A percentile compares a stretch with the other conserved stretches of the same genome.
These are phyloP conservation scores for Donacobius atricapilla DNA, from an alignment of 2,113 vertebrate genomes.

Conservation along the genomic window DNA sequence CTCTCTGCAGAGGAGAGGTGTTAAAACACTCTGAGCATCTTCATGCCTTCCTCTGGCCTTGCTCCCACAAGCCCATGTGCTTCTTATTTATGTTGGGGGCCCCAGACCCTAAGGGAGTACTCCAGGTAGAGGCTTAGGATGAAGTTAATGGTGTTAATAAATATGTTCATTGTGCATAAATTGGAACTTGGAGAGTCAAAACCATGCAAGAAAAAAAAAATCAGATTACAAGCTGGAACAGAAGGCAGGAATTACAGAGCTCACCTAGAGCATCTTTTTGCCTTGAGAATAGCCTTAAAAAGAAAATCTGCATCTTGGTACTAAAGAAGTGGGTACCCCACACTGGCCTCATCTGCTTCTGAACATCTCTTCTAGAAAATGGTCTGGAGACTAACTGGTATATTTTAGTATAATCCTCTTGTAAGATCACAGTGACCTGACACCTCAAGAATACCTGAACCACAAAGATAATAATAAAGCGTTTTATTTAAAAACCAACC, in stretches of 20 bases:
- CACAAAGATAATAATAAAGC: neutral
- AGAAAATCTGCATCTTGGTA: neutral
- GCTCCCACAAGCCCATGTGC: neutral
- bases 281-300: neutral
- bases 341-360: neutral
- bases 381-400: neutral
- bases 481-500: neutral
- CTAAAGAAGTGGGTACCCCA: neutral
- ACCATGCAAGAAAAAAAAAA: neutral
- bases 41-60: neutral
- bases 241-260: neutral
- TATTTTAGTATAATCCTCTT: neutral
- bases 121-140: neutral
- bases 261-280: neutral
- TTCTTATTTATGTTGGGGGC: neutral
- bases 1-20: neutral
- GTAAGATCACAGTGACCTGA: neutral
- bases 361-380: neutral
- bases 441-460: neutral
- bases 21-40: neutral
- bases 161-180: neutral
- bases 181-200: neutral
- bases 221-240: neutral
- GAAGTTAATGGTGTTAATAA: neutral
- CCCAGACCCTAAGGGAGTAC: neutral